phyloP scores from a whole-genome alignment of 2,888 invertebrate species.

The Rhopalosiphum nymphaeae region DNA sequence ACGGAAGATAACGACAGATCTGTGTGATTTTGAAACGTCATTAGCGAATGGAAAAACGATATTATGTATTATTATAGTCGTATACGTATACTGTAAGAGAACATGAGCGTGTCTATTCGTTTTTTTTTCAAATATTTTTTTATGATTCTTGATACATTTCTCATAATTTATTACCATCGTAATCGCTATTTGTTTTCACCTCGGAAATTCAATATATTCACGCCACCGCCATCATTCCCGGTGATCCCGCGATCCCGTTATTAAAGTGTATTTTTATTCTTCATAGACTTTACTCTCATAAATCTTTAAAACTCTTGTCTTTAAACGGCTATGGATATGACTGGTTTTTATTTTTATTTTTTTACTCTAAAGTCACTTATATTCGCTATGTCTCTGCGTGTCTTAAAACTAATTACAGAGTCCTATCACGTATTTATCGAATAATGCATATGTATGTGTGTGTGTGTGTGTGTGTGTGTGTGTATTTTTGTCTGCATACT shows the following conservation, averaged over 20 bases:
- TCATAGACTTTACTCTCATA: not conserved
- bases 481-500: not conserved
- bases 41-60: not conserved
- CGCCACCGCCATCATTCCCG: not conserved
- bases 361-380: not conserved
- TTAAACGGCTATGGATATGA: not conserved
- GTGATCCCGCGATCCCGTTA: not conserved
- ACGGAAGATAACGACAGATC: not conserved
- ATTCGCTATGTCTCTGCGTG: constrained; percentile 22
- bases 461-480: not conserved
- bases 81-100: not conserved
- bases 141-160: not conserved
- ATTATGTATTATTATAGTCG: not conserved
- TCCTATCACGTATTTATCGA: constrained; percentile 16
- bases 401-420: constrained; percentile 9
- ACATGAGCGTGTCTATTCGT: not conserved
- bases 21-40: not conserved
- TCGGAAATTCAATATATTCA: not conserved
- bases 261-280: not conserved
- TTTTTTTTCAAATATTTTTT: not conserved
- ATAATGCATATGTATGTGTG: not conserved
- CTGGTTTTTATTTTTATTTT: not conserved
- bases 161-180: not conserved
- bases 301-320: constrained; percentile 17
- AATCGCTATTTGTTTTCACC: not conserved